Conservation (phyloP, 37 sponge, comb jelly and placozoan species). For the Agelas oroides region DNA sequence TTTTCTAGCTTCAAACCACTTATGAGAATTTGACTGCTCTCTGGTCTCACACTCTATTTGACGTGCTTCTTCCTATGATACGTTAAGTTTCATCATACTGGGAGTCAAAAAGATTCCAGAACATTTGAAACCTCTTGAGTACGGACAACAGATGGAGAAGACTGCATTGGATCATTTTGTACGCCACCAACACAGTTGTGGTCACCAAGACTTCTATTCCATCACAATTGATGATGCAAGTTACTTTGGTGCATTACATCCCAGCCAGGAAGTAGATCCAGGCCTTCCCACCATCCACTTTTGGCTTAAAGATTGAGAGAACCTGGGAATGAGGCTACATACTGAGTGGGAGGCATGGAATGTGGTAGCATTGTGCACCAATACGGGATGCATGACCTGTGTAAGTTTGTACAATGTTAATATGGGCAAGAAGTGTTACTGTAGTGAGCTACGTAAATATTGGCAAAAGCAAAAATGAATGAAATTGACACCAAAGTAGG, state of each 20-base stretch:
- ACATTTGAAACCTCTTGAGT: slow-evolving; percentile 35
- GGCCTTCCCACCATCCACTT: slow-evolving; percentile 16
- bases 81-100: slow-evolving; percentile 30
- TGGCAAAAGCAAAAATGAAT: no score
- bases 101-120: slow-evolving; percentile 32
- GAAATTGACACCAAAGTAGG: no score
- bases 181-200: slow-evolving; percentile 21
- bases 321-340: no score
- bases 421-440: no score
- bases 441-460: no score
- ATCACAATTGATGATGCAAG: slow-evolving; percentile 42
- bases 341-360: no score
- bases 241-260: no score
- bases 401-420: no score
- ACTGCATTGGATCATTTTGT: slow-evolving; percentile 29
- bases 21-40: slow-evolving; percentile 42
- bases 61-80: slow-evolving; percentile 29
- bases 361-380: no score
- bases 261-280: no score
- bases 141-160: slow-evolving; percentile 48
- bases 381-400: no score
- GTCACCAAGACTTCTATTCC: slow-evolving; percentile 49
- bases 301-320: no score
- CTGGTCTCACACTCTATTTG: slow-evolving; percentile 33
- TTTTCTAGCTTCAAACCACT: slow-evolving; percentile 40